Conservation (phyloP, 2,888 invertebrate genomes). For the Troides aeacus region DNA sequence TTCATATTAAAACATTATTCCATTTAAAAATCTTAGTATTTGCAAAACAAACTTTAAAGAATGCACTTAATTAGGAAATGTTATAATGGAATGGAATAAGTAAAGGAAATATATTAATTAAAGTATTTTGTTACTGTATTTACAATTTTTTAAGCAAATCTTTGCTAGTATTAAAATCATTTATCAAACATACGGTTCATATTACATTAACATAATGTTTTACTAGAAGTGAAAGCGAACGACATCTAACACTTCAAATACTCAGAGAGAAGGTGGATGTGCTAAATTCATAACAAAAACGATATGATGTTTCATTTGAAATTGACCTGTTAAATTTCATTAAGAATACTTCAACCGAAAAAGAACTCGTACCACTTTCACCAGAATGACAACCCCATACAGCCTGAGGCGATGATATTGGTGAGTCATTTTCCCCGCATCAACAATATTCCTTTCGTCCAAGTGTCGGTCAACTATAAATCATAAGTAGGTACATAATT, state of each 20-base stretch:
- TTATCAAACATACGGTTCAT: not conserved
- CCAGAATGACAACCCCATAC: constrained; percentile 24
- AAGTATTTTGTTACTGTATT: no score
- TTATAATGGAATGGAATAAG: no score
- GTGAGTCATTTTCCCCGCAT: constrained; percentile 16
- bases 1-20: no score
- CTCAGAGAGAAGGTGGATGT: constrained; percentile 19
- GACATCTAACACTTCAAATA: constrained; percentile 16
- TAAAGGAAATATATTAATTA: no score
- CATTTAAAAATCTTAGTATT: no score
- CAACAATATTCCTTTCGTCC: constrained; percentile 21
- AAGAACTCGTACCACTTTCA: constrained; percentile 27
- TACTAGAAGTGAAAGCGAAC: constrained; percentile 26
- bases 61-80: no score
- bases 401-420: constrained; percentile 21
- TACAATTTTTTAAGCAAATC: no score
- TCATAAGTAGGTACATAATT: constrained; percentile 26
- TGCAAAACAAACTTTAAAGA: no score
- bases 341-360: constrained; percentile 15
- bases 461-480: constrained; percentile 21
- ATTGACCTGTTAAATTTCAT: constrained; percentile 26
- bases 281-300: constrained; percentile 22
- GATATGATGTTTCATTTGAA: constrained; percentile 17
- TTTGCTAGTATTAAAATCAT: no score
- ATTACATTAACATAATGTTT: not conserved